phyloP scores from a whole-genome alignment of 2,113 vertebrate genomes.

The Daubentonia madagascariensis region DNA sequence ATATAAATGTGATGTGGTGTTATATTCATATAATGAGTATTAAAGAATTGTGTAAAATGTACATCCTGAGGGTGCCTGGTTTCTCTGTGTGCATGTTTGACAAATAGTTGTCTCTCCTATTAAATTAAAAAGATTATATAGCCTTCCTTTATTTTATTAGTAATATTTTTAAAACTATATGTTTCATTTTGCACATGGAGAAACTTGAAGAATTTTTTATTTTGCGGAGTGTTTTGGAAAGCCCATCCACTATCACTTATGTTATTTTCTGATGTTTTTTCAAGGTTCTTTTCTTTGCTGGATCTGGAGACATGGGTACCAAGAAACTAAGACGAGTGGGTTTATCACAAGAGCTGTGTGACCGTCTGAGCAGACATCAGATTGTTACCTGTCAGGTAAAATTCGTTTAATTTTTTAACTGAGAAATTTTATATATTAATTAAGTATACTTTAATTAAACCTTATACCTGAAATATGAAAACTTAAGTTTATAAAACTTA shows the following conservation, averaged over 20 bases:
- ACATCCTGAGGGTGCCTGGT: neutral
- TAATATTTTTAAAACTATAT: neutral
- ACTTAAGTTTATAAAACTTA: neutral
- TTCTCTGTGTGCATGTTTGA: neutral
- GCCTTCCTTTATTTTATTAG: neutral
- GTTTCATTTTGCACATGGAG: conserved; percentile 23
- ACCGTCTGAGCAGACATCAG: conserved; percentile 84
- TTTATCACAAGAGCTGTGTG: conserved; percentile 85
- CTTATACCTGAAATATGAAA: conserved; percentile 6
- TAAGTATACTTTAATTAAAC: conserved; percentile 42
- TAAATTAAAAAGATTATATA: conserved; percentile 3
- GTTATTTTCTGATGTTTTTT: conserved; percentile 21
- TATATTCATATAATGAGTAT: neutral
- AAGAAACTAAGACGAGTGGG: conserved; percentile 86
- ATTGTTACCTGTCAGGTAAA: conserved; percentile 87
- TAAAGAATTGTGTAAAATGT: neutral
- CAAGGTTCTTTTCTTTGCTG: conserved; percentile 29
- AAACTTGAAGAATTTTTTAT: neutral
- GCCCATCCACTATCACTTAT: neutral
- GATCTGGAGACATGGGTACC: conserved; percentile 78
- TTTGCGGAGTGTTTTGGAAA: neutral
- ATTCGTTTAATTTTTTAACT: conserved; percentile 25
- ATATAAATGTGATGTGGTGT: neutral
- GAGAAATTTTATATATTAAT: conserved; percentile 25
- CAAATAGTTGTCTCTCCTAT: neutral